phyloP scores from a whole-genome alignment of 2,888 invertebrate genomes.

The Andricus curvator region DNA sequence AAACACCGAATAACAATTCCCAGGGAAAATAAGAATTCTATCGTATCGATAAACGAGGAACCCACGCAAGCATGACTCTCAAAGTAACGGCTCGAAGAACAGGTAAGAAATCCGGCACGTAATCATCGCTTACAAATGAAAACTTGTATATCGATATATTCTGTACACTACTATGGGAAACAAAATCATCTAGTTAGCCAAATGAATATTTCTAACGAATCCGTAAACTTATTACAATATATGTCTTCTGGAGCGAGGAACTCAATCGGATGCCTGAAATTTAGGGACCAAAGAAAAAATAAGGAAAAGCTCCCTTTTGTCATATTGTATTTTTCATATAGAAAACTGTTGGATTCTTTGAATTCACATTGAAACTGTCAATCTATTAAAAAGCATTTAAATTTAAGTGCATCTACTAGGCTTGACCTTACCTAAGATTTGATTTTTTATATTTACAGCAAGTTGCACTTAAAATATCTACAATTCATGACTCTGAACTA shows the following conservation, averaged over 20 bases:
- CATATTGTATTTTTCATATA: neutral
- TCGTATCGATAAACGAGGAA: neutral
- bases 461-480: neutral
- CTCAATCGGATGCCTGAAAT: neutral
- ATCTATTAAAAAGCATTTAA: no score
- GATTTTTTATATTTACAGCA: no score
- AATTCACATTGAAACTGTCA: no score
- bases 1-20: neutral
- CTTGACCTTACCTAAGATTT: no score
- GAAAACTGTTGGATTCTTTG: neutral
- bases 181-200: neutral
- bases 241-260: neutral
- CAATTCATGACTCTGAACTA: neutral
- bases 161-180: neutral
- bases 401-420: no score
- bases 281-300: neutral
- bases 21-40: neutral
- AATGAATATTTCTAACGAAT: neutral
- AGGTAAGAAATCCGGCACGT: neutral
- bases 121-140: neutral
- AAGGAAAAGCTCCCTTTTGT: neutral
- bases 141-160: neutral
- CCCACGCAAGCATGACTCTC: neutral
- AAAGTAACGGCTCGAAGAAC: neutral
- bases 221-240: neutral